Base-by-base conservation (phyloP, 2,888 invertebrate genomes). In the Pachydiplax longipennis region DNA sequence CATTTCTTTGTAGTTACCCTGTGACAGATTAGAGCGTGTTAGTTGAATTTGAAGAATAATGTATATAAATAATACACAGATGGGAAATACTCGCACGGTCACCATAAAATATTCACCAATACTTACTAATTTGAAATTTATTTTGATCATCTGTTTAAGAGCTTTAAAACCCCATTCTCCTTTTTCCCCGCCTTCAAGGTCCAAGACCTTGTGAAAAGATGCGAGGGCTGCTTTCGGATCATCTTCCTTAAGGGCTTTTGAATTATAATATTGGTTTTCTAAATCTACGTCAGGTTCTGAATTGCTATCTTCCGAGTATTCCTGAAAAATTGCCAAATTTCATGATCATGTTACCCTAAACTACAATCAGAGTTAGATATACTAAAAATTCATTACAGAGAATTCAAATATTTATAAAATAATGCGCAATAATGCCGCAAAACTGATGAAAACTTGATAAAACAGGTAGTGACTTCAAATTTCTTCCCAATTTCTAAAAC, bases 141-240 rank as follows among this genome's bases (percentile, higher is more conserved):
- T 99, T 95, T 99, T 99, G 90, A 99, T 99, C 99, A 99, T 99
- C 94, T 99, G 99, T 94, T 99, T 99, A 25, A 99, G 95, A 0
- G 99, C 99, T 94, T 99, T 99, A 94, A 99, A 99, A 0, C 99
- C 99, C 99, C 99, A 99, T 95, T 99, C 99, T 91, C 99, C 99
- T 94, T 99, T 99, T 92, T 99, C 99, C 0, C 98, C 98, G 80
- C 98, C 98, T 94, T 99, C 99, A 91, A 99, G 95, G 93, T 99
- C 99, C 92, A 99, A 94, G 15, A 99, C 99, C 94, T 98, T 97
- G 93, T 98, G 98, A 94, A 99, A 99, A 92, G 98, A 99, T 92
- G 97, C 96, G 91, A 99, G 94, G 0, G 99, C 99, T 15, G 96
- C 97, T 92, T 96, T 96, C 0, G 99, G 99, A 93, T 99, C 98